Percentiles rank a stretch among this genome's conserved stretches.
phyloP scores from a whole-genome alignment of 2,113 vertebrate genomes.

The Paracanthobrama guichenoti region DNA sequence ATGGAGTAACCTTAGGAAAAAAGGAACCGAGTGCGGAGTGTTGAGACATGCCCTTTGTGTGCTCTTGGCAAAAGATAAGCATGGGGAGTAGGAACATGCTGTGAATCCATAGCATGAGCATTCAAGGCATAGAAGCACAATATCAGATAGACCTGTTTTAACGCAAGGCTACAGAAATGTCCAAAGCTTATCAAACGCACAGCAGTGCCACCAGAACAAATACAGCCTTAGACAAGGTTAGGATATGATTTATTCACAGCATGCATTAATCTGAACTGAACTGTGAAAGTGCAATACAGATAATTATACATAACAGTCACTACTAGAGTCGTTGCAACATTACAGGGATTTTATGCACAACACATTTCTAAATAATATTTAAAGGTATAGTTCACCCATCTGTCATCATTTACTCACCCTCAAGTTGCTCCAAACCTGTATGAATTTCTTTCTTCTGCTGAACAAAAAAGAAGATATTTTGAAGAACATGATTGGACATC shows the following conservation, averaged over 20 bases:
- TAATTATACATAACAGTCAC: background rate
- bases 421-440: no score
- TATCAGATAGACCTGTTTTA: background rate
- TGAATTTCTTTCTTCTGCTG: no score
- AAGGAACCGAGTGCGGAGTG: slow-evolving; percentile 30
- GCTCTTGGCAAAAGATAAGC: slow-evolving; percentile 49
- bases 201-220: background rate
- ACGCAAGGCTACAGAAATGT: background rate
- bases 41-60: slow-evolving; percentile 46
- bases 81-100: background rate
- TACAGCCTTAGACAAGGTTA: background rate
- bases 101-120: background rate
- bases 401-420: no score
- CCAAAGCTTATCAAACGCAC: background rate
- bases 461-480: no score
- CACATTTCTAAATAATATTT: background rate
- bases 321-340: background rate
- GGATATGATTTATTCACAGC: slow-evolving; percentile 3
- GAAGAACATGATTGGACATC: no score
- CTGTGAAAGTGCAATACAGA: background rate
- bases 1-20: slow-evolving; percentile 39
- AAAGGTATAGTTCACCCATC: no score
- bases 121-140: background rate
- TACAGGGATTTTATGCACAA: slow-evolving; percentile 6
- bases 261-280: background rate